These are phyloP conservation scores for Belgica antarctica DNA, from an alignment of 2,888 invertebrate species.

Conservation along the genomic window DNA sequence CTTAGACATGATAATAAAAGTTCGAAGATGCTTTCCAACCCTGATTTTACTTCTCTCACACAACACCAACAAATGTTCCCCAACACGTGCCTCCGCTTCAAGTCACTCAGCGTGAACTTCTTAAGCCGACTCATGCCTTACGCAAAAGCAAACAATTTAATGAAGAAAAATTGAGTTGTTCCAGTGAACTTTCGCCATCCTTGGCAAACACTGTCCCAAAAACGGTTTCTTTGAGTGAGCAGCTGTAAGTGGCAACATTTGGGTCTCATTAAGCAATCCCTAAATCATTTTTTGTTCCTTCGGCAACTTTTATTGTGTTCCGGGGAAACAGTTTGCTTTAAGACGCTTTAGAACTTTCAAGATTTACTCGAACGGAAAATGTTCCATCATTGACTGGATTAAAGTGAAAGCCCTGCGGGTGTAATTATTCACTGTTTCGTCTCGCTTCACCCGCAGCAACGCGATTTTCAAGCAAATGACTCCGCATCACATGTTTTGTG, in stretches of 20 bases:
- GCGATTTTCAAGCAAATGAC: no score
- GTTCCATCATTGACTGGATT: no score
- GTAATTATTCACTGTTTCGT: neutral
- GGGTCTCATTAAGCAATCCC: conserved; percentile 10
- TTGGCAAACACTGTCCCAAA: neutral
- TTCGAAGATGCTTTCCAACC: no score
- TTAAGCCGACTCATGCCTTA: no score
- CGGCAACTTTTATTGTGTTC: neutral
- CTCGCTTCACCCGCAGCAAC: no score
- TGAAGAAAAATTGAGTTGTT: neutral
- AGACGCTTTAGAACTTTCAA: neutral
- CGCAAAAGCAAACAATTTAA: neutral
- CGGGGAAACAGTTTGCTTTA: neutral
- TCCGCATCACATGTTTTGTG: no score
- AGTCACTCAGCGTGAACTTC: no score
- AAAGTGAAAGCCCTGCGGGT: neutral
- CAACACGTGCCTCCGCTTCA: no score
- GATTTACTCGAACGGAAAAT: no score
- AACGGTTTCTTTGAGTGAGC: neutral
- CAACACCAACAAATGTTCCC: no score
- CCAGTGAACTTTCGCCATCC: conserved; percentile 1
- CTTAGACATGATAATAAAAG: no score
- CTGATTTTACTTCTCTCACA: no score
- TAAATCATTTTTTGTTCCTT: conserved; percentile 10
- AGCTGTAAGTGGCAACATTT: neutral